Base-by-base conservation (phyloP, 2,888 invertebrate species). In the Amblyjoppa proteus region DNA sequence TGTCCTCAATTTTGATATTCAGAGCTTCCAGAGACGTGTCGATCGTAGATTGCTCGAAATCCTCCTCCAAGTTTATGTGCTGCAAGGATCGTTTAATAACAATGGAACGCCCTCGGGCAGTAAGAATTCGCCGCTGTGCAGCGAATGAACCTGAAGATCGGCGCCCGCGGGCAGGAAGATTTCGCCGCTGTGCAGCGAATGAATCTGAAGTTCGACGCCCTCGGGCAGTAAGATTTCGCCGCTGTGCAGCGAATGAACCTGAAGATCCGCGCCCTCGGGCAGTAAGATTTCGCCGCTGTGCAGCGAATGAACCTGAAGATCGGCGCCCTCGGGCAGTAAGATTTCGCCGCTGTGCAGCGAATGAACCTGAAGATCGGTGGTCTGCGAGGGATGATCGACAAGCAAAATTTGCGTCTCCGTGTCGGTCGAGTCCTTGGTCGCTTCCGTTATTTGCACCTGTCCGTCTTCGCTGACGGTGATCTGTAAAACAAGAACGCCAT, bases 361-460 rank as follows among this genome's bases (percentile, higher is more conserved):
- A 68, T 76, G 64, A 81, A 91, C 93, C 91, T 93, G 93, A 38
- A 93, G 88, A 38, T 91, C 89, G n/a, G 92, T 91, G 45, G 93
- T 90, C 88, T 93, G 93, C 25, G 91, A 91, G 20, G 93, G 89
- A 87, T 93, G 92, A 28, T 92, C 90, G 28, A 93, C 92, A 25
- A 93, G 87, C 51, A 93, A 86, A 85, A 93, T 93, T 81, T 93
- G 93, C n/a, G 93, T 91, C 83, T 92, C 91, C 73, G 90, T 91
- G 45, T 92, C 92, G 5, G 87, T 88, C 28, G 88, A 79, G 66
- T 91, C 90, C 49, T 89, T 90, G 45, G 83, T 87, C 28, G 86
- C 87, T 64, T 89, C 91, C 31, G 91, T 89, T 80, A 91, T 89
- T 74, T 91, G 90, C 51, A 90, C 81, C 77, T 91, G 90, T 7